Conservation (phyloP, 2,113 vertebrate genomes). For the Phainopepla nitens region DNA sequence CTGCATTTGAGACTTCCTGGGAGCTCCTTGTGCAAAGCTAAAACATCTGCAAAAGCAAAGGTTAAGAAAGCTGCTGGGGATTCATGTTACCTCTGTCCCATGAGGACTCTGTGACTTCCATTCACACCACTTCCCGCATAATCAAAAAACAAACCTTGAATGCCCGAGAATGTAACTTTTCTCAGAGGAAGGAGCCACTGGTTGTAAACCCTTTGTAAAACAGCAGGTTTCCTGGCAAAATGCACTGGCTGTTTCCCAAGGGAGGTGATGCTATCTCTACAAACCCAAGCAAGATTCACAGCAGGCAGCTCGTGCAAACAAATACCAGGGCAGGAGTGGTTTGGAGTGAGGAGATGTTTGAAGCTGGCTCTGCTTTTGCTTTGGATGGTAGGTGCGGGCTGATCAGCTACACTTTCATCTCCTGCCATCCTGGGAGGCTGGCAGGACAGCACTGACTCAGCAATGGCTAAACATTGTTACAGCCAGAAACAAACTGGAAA, state of each 20-base stretch:
- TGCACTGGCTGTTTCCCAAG: neutral
- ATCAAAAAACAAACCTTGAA: conserved; percentile 32
- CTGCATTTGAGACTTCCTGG: conserved; percentile 19
- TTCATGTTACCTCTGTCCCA: conserved; percentile 13
- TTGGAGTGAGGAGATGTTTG: neutral
- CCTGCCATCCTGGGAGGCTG: neutral
- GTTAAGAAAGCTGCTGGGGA: conserved; percentile 36
- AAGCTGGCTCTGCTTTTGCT: neutral
- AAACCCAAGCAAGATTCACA: neutral
- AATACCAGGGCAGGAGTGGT: neutral
- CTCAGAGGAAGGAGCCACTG: neutral
- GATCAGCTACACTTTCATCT: neutral
- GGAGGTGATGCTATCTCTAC: neutral
- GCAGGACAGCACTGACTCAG: neutral
- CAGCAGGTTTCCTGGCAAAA: conserved; percentile 44
- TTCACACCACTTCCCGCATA: neutral
- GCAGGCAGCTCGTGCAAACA: neutral
- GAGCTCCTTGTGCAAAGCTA: neutral
- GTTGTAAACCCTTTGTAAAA: conserved; percentile 44
- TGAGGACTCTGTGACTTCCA: neutral
- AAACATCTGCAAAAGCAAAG: conserved; percentile 58
- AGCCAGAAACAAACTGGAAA: neutral
- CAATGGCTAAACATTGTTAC: neutral
- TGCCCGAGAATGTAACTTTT: conserved; percentile 5
- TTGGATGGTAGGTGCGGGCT: neutral